Evolutionary conservation across 2,888 invertebrate species (phyloP), one percentile per base, ranked within the genome.

Genomic region (Lasioglossum vierecki): DNA sequence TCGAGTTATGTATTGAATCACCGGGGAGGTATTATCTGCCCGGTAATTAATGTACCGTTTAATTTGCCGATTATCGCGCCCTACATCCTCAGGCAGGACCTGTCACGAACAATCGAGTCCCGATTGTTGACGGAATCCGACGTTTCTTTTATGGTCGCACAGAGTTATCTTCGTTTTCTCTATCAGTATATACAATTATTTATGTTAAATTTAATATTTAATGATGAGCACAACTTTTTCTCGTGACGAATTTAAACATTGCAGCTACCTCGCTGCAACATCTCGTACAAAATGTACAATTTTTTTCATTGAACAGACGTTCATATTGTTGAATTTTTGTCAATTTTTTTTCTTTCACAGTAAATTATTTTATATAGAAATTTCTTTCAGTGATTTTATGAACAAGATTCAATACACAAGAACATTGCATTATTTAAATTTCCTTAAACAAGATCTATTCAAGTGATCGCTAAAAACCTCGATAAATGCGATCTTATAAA

Each of bases 21-120:
- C 78, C 41, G 11, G 2, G 13, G 49, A 68, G 49, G 60, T 49
- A 68, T 83, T 77, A 26, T 73, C 22, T 60, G 39, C 35, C n/a
- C 22, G 60, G 63, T 66, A 82, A 83, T 83, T 84, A 83, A 83
- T 83, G 76, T 39, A 57, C 72, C 39, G 44, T 83, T 76, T 78
- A 84, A 84, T 84, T 84, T 44, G 18, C 11, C 35, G 66, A 73
- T 83, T 46, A 73, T 68, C 77, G 46, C 39, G 35, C 46, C 18
- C 76, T 60, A 44, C 18, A 84, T 46, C 68, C 8, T n/a, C 41
- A 30, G 11, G 39, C 15, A 44, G 46, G 35, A 41, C n/a, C 46
- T 41, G 22, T 49, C 72, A 2, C 35, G 22, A 57, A 53, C 68
- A 26, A 77, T 73, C 49, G 3, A 30, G 13, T 22, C 30, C 18